Evolutionary conservation across 2,888 invertebrate genomes (phyloP).

Genomic region (Apoderus coryli): DNA sequence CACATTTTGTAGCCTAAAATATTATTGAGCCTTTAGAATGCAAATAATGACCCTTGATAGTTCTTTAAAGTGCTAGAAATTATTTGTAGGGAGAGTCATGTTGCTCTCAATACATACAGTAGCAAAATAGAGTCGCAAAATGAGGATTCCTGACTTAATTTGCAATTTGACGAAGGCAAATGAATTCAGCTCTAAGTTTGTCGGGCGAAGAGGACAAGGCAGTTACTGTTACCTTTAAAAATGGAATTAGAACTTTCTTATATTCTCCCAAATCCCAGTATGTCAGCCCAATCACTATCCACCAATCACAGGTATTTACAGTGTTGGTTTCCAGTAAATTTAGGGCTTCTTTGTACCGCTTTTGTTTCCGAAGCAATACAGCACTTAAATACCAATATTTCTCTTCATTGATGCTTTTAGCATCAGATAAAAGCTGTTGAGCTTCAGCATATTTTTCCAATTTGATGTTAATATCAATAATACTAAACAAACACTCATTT

Average conservation of each 20-base stretch:
- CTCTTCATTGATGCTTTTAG: slow-evolving; percentile 23
- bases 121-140: no score
- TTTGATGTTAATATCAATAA: slow-evolving; percentile 30
- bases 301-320: slow-evolving; percentile 36
- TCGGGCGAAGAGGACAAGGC: no score
- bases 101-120: no score
- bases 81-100: no score
- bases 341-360: slow-evolving; percentile 40
- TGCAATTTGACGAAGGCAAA: no score
- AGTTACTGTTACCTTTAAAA: slow-evolving; percentile 45
- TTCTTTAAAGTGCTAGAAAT: no score
- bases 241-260: slow-evolving; percentile 45
- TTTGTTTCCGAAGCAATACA: slow-evolving; percentile 35
- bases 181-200: no score
- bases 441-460: slow-evolving; percentile 30
- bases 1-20: slow-evolving; percentile 47
- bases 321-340: slow-evolving; percentile 32
- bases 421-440: slow-evolving; percentile 26
- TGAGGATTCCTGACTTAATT: no score
- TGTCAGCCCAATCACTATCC: slow-evolving; percentile 44
- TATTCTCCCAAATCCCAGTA: slow-evolving; percentile 44
- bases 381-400: slow-evolving; percentile 35
- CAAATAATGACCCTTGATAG: no score
- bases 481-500: slow-evolving; percentile 15
- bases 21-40: no score